Base-by-base conservation (phyloP, 1,140 invertebrate species). In the Adoxophyes honmai region DNA sequence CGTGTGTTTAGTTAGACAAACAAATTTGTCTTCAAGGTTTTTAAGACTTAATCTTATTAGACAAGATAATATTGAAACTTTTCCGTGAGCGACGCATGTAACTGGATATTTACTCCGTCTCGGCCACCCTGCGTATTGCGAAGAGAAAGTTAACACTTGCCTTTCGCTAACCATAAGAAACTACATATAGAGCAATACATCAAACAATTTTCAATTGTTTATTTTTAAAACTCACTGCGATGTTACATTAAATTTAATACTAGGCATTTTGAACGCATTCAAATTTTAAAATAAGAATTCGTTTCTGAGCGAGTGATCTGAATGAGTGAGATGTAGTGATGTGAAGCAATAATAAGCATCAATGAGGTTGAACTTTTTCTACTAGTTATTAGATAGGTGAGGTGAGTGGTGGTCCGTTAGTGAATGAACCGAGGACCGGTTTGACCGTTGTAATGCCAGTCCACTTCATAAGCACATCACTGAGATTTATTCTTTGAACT, bases 401-500 rank as follows among this genome's bases (percentile, higher is more conserved):
- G 21, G 21, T 52, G 48, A 54, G 66, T 55, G 66, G 69, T 70
- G 62, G 72, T 57, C 68, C 75, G 78, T 78, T 78, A 78, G 69
- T 82, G 82, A 86, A 84, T 84, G 81, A 77, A 77, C 66, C 57
- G 52, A 36, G n/a, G 70, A 86, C 82, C 82, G 81, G 82, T 86
- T 86, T 68, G 59, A 51, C 61, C 69, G 69, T 79, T 81, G 70
- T 72, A 75, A 75, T 73, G 61, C 62, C 53, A 64, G 58, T 64
- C 66, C 63, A 70, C 66, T 72, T 76, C 73, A 70, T 72, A 73
- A 74, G 70, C 68, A 73, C 63, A 66, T 60, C 59, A 58, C 48
- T 57, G 18, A 34, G 18, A 48, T 33, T 33, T 48, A 48, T 48
- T 48, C 21, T 48, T 48, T 28, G 16, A 48, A 48, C 42, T 48